Percentiles rank a stretch among this genome's conserved stretches.
Conservation (phyloP, 2,888 invertebrate genomes). For the Philereme transversata region DNA sequence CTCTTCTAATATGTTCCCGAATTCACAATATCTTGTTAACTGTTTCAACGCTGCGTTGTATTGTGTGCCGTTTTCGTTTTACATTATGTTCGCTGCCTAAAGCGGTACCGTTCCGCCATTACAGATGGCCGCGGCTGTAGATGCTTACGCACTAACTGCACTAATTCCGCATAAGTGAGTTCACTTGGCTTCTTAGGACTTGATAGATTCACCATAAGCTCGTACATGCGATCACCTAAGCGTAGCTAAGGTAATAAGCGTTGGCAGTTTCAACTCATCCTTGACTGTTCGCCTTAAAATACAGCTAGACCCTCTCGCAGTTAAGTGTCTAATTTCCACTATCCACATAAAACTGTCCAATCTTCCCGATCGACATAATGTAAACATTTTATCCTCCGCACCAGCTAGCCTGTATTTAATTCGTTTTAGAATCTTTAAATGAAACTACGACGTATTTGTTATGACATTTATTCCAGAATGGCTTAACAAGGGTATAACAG, state of each 20-base stretch:
- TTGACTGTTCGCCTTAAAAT: not conserved
- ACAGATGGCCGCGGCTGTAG: too few relatives aligned
- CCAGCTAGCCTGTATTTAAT: not conserved
- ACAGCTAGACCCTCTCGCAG: conserved; percentile 1
- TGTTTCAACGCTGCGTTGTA: conserved; percentile 15
- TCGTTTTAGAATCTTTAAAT: too few relatives aligned
- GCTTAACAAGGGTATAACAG: too few relatives aligned
- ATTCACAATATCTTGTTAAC: conserved; percentile 19
- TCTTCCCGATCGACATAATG: not conserved
- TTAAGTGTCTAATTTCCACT: not conserved
- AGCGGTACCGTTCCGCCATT: not conserved
- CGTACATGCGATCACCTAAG: conserved; percentile 1
- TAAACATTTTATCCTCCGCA: not conserved
- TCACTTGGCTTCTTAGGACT: conserved; percentile 10
- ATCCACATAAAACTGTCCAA: not conserved
- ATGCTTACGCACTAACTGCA: too few relatives aligned
- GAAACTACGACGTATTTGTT: too few relatives aligned
- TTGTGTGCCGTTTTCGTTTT: not conserved
- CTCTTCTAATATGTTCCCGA: conserved; percentile 5
- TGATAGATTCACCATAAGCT: conserved; percentile 3
- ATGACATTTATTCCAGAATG: too few relatives aligned
- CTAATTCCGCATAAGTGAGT: conserved; percentile 3
- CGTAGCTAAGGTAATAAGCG: not conserved
- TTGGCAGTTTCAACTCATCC: not conserved
- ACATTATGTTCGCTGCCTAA: not conserved